Conservation (phyloP, 2,113 vertebrate species). For the Triplophysa siluroides region DNA sequence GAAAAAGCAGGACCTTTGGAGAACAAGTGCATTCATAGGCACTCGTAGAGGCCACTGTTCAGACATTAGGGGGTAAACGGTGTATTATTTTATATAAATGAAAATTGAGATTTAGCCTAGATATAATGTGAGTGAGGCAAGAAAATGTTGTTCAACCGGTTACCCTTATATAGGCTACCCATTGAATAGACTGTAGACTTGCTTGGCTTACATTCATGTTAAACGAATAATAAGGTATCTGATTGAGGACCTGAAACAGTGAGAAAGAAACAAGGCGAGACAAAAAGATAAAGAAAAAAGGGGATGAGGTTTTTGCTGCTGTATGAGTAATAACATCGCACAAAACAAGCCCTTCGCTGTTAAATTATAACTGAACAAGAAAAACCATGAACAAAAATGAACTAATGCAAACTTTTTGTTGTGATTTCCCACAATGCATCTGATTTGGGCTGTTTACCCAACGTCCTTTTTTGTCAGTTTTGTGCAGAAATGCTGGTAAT, state of each 20-base stretch:
- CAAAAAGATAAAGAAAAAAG: not conserved
- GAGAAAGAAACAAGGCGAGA: not conserved
- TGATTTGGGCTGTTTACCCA: not conserved
- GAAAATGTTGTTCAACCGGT: too few species aligned
- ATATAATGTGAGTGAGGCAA: too few species aligned
- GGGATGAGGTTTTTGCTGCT: constrained; percentile 2
- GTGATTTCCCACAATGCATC: not conserved
- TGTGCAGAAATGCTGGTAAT: constrained; percentile 27
- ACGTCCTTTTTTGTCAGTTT: not conserved
- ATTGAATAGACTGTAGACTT: too few species aligned
- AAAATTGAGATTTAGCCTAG: too few species aligned
- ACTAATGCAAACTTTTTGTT: not conserved
- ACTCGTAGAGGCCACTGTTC: constrained; percentile 36
- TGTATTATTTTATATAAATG: too few species aligned
- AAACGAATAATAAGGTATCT: not conserved
- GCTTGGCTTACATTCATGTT: too few species aligned
- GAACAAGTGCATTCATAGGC: constrained; percentile 45
- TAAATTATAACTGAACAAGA: not conserved
- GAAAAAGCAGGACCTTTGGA: not conserved
- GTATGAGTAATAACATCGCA: not conserved
- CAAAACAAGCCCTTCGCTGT: not conserved
- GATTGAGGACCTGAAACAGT: not conserved
- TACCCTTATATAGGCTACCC: too few species aligned
- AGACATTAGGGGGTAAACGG: not conserved
- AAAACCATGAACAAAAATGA: not conserved